Base-by-base conservation (phyloP, 2,797 vertebrate species). In the Gobionotothen gibberifrons region DNA sequence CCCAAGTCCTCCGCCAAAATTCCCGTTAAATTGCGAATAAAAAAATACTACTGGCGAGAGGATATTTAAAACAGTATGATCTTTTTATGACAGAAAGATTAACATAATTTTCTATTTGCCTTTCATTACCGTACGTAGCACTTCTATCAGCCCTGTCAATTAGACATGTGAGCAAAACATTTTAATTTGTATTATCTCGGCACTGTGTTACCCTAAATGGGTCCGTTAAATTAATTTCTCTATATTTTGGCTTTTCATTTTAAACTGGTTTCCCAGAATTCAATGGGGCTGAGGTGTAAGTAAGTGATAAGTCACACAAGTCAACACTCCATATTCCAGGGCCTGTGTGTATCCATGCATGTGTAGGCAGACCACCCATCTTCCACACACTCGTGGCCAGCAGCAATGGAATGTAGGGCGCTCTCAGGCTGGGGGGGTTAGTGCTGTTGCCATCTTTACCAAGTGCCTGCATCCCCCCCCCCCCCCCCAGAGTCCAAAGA, bases 191-290 rank as follows among this genome's bases (percentile, higher is more conserved):
- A 36, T 69, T 46, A 57, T 21, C 58, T 14, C 22, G 14, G n/a
- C 1, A 19, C 26, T 74, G 16, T 48, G 49, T 55, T 49, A 44
- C 56, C 47, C 47, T 15, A 9, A 53, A 58, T 12, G 5, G 32
- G 15, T 44, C n/a, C 5, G 44, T 57, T n/a, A 17, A n/a, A 59
- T 52, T 2, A 56, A 40, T 49, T 43, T 65, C 11, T 10, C 8
- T 54, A 32, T n/a, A 39, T 58, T 59, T 51, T 62, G n/a, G 47
- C 48, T 59, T 69, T 47, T 43, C 21, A 26, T 19, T 63, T 52
- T 6, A 9, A 16, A 49, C 39, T 29, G 15, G 48, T 4, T 13
- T 13, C 11, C 14, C 42, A 59, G 63, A 61, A 22, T 26, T 46
- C 3, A 49, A 51, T 1, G 6, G 12, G 21, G 8, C 44, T 69